phyloP scores from a whole-genome alignment of 2,888 invertebrate genomes.

The Hyalella azteca region DNA sequence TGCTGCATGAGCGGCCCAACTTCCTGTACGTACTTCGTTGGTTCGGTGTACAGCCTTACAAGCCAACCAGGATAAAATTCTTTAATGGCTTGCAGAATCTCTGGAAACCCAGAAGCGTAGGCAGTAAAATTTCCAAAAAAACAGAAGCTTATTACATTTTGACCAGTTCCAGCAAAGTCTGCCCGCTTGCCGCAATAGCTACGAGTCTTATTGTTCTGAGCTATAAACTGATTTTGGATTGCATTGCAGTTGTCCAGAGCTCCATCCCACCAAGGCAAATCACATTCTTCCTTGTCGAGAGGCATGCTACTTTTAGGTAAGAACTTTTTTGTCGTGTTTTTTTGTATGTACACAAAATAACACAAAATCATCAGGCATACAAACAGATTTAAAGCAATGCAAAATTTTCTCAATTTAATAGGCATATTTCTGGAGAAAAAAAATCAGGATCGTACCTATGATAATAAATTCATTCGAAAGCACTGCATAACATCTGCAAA shows the following conservation, averaged over 20 bases:
- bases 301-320: too few relatives aligned
- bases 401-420: too few relatives aligned
- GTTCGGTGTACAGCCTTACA: background rate
- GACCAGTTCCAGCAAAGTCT: background rate
- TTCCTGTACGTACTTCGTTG: background rate
- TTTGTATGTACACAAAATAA: too few relatives aligned
- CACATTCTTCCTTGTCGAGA: too few relatives aligned
- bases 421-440: too few relatives aligned
- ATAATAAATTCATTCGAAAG: too few relatives aligned
- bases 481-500: too few relatives aligned
- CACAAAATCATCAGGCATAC: too few relatives aligned
- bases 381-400: too few relatives aligned
- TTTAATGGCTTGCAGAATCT: background rate
- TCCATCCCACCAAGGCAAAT: slow-evolving; percentile 2
- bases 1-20: background rate
- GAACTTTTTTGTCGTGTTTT: too few relatives aligned
- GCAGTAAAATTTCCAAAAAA: background rate
- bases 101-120: background rate
- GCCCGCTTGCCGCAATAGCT: background rate
- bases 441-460: too few relatives aligned
- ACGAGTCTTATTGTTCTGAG: background rate
- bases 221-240: background rate
- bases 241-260: background rate
- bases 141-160: background rate
- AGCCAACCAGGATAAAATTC: background rate